Percentiles rank a stretch among this genome's conserved stretches.
Evolutionary conservation across 2,888 invertebrate genomes (phyloP).

Genomic region (Acronicta aceris): DNA sequence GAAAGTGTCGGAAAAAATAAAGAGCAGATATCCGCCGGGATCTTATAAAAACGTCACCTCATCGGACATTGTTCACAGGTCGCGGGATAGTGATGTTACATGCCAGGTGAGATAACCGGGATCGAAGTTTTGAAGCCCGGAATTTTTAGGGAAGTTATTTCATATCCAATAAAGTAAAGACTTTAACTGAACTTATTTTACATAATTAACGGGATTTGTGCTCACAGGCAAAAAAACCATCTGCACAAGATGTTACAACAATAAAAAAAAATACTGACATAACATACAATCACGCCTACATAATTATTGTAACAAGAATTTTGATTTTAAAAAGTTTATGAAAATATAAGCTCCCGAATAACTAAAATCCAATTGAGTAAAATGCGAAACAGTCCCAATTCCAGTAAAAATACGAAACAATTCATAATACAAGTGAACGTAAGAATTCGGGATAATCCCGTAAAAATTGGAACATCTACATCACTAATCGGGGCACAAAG

Average conservation of each 20-base stretch:
- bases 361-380: neutral
- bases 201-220: too few species aligned
- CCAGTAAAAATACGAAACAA: neutral
- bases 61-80: constrained; percentile 68
- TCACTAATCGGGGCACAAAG: constrained; percentile 60
- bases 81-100: constrained; percentile 48
- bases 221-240: too few species aligned
- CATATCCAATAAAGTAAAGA: neutral
- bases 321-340: too few species aligned
- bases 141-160: neutral
- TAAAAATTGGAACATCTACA: constrained; percentile 47
- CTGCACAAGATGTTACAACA: too few species aligned
- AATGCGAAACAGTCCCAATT: neutral
- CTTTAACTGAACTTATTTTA: too few species aligned
- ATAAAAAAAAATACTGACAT: too few species aligned
- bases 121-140: neutral
- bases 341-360: neutral
- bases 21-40: constrained; percentile 55
- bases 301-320: too few species aligned
- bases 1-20: constrained; percentile 60
- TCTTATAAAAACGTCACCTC: constrained; percentile 67
- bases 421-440: constrained; percentile 8
- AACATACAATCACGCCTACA: too few species aligned
- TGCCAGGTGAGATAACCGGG: constrained; percentile 16
- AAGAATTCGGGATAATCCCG: constrained; percentile 21